Base-by-base conservation (phyloP, 2,888 invertebrate genomes). In the Thumatha senex region DNA sequence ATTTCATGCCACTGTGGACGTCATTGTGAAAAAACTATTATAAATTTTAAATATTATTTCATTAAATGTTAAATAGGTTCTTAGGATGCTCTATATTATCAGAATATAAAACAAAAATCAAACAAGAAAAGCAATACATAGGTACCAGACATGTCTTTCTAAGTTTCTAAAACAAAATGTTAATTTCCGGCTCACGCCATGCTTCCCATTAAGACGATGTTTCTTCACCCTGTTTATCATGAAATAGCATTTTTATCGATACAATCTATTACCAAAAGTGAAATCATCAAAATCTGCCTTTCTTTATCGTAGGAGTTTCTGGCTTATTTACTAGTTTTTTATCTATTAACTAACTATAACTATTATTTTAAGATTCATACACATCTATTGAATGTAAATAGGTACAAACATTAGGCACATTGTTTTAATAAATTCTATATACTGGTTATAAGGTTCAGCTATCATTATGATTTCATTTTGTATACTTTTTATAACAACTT, bases 151-250 rank as follows among this genome's bases (percentile, higher is more conserved):
- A 63, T 56, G 70, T 61, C 64, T 64, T 72, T 69, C 42, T 33
- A 33, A 12, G 43, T 18, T 35, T 35, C 65, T 69, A 63, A 71
- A 71, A 72, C 75, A 76, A 76, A 80, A 78, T 75, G 72, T 66
- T 81, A 82, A 82, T 82, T 78, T 82, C 82, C 82, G 82, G 67
- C 55, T 56, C 62, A 58, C 72, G 74, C 76, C 74, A 71, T 63
- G 65, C 66, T 67, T 42, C 35, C 56, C 48, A 35, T 12, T 41
- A 58, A 63, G 61, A 63, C 54, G 39, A 46, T 51, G 54, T 51
- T 63, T 51, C 52, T 51, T 53, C 41, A 36, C 35, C 56, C 61
- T 48, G 41, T 24, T 2, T 31, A 61, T 51, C 56, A 54, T 70
- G 65, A 65, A 54, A 43, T 48, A 48, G 63, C 61, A 50, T 51